Base-by-base conservation (phyloP, 2,888 invertebrate genomes). In the Folsomia manolachei region DNA sequence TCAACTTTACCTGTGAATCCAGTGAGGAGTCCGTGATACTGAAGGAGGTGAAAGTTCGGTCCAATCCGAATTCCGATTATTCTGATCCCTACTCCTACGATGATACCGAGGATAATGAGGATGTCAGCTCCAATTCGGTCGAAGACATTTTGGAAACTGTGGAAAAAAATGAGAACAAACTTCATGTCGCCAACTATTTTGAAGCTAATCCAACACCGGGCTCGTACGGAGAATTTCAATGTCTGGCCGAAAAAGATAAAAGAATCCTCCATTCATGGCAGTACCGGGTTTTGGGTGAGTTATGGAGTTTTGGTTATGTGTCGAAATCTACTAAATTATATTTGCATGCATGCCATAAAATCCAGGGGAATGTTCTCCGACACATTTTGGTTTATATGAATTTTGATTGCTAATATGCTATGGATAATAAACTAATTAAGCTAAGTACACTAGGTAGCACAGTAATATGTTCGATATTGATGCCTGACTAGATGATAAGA, bases 161-260 rank as follows among this genome's bases (percentile, higher is more conserved):
- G 0, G 77, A 77, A 25, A 70, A 66, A 60, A 75, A 70, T 1
- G 77, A 75, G 23, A 26, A 71, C 19, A 75, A 72, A 51, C 60
- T 71, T 2, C 77, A 77, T 69, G 72, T 78, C 2, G 75, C 75
- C 19, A 78, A 78, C 53, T 75, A 76, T 53, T 51, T 78, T 64
- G 78, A 78, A 60, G 65, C 71, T 52, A 69, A 71, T 39, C 75
- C 75, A 0, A 70, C 63, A 7, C 72, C 74, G 1, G 78, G 78
- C 1, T 70, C 70, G 61, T 74, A 66, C n/a, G 78, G 78, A 11
- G 78, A 78, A 63, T 74, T 78, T 25, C 75, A 78, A 61, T 78
- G 78, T 56, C 61, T 75, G 1, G 69, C 75, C 0, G 78, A 78
- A 63, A 76, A 70, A n/a, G 78, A 78, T 52, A 65, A 70, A 11